A percentile compares a stretch with the other conserved stretches of the same genome.
Conservation (phyloP, 2,113 vertebrate species). For the Fukomys damarensis region DNA sequence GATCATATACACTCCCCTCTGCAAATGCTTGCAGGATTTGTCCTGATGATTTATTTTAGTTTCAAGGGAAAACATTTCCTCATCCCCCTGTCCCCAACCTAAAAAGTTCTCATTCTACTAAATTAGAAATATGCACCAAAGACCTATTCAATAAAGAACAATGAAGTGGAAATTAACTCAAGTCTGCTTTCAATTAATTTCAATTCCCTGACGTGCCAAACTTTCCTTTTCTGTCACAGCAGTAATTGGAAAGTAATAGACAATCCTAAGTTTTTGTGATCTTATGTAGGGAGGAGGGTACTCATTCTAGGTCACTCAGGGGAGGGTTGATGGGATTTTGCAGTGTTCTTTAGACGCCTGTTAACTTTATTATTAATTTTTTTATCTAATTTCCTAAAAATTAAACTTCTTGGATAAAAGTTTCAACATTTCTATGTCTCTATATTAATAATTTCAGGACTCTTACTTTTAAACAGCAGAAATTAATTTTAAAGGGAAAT, state of each 20-base stretch:
- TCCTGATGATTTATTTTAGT: conserved; percentile 57
- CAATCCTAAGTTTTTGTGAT: conserved; percentile 51
- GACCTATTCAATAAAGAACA: conserved; percentile 78
- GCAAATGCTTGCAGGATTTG: conserved; percentile 22
- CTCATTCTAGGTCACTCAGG: conserved; percentile 69
- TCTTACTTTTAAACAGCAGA: conserved; percentile 38
- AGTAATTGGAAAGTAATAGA: conserved; percentile 81
- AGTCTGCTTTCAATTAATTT: conserved; percentile 86
- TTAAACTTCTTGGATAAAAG: background rate
- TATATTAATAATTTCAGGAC: conserved; percentile 5
- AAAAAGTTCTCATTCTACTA: conserved; percentile 76
- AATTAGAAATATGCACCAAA: conserved; percentile 83
- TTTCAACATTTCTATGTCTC: background rate
- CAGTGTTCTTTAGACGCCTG: background rate
- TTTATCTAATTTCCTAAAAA: conserved; percentile 47
- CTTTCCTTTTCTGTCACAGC: conserved; percentile 76
- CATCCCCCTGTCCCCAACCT: conserved; percentile 16
- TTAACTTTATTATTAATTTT: conserved; percentile 37
- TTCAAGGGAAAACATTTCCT: conserved; percentile 60
- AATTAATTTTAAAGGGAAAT: conserved; percentile 8
- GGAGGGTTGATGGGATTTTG: conserved; percentile 50
- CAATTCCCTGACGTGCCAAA: conserved; percentile 72
- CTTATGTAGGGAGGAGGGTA: background rate
- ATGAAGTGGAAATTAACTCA: conserved; percentile 84
- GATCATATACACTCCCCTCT: background rate